These are phyloP conservation scores for Syrphus vitripennis DNA, from an alignment of 2,888 invertebrate genomes.

Conservation along the genomic window DNA sequence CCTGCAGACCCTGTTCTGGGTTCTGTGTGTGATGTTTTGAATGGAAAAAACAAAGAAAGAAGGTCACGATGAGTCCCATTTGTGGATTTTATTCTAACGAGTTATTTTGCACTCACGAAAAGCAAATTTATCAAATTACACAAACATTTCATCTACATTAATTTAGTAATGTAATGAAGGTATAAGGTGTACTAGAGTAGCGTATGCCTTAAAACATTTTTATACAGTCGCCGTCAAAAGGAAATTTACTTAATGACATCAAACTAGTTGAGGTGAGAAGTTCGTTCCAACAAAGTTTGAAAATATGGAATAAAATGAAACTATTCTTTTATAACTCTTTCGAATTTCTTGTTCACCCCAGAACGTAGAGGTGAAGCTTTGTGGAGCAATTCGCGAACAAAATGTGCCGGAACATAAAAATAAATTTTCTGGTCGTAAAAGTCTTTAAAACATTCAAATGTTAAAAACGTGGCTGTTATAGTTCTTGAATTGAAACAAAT, in stretches of 20 bases:
- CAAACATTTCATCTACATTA: conserved; percentile 21
- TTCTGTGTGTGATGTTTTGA: conserved; percentile 18
- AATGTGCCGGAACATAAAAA: too few relatives aligned
- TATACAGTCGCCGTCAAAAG: neutral
- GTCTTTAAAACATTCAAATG: too few relatives aligned
- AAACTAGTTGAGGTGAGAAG: too few relatives aligned
- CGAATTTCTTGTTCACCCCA: too few relatives aligned
- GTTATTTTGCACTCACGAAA: conserved; percentile 54
- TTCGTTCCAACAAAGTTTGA: too few relatives aligned
- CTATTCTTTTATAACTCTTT: too few relatives aligned
- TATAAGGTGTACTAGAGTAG: neutral
- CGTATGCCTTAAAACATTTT: conserved; percentile 25
- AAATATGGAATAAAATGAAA: neutral
- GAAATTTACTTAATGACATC: too few relatives aligned
- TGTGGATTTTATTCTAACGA: conserved; percentile 53
- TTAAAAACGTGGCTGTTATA: too few relatives aligned
- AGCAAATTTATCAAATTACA: conserved; percentile 63
- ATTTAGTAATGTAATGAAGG: neutral
- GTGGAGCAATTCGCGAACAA: too few relatives aligned
- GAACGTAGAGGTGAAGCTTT: too few relatives aligned
- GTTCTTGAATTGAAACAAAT: too few relatives aligned
- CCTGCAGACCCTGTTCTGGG: neutral
- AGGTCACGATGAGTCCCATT: conserved; percentile 61
- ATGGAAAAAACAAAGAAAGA: conserved; percentile 34
- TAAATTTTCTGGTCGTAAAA: too few relatives aligned